Conservation (phyloP, 2,888 invertebrate genomes). For the Cosmorhoe ocellata region DNA sequence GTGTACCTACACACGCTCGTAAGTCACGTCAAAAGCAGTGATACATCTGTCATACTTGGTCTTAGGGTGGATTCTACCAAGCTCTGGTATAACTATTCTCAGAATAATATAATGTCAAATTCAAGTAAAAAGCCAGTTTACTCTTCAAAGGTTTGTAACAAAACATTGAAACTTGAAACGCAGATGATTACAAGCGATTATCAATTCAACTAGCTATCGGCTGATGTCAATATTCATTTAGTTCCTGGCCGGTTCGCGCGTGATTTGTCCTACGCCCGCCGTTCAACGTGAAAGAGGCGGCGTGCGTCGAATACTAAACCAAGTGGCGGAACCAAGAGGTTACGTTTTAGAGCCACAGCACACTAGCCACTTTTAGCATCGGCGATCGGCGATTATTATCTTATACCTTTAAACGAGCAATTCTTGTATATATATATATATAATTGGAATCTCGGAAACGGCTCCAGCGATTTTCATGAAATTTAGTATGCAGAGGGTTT, state of each 20-base stretch:
- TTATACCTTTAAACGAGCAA: no score
- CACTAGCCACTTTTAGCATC: no score
- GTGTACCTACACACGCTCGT: background rate
- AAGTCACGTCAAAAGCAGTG: conserved; percentile 4
- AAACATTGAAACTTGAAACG: background rate
- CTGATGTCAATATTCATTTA: conserved; percentile 81
- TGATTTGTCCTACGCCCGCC: conserved; percentile 61
- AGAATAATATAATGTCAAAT: no score
- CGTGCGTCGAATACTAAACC: conserved; percentile 59
- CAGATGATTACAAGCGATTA: conserved; percentile 50
- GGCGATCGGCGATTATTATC: no score
- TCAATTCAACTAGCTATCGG: conserved; percentile 72
- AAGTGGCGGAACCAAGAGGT: conserved; percentile 21
- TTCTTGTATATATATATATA: no score
- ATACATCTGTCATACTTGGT: conserved; percentile 6
- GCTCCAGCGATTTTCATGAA: no score
- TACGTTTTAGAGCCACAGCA: no score
- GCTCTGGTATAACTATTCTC: no score
- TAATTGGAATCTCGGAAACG: no score
- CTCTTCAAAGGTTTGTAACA: conserved; percentile 10
- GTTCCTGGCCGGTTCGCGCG: conserved; percentile 47
- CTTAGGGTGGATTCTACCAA: background rate
- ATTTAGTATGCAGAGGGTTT: no score
- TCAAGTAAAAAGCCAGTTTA: no score
- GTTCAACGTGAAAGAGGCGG: conserved; percentile 29